phyloP scores from a whole-genome alignment of 2,113 vertebrate genomes.

The Ornithorhynchus anatinus region DNA sequence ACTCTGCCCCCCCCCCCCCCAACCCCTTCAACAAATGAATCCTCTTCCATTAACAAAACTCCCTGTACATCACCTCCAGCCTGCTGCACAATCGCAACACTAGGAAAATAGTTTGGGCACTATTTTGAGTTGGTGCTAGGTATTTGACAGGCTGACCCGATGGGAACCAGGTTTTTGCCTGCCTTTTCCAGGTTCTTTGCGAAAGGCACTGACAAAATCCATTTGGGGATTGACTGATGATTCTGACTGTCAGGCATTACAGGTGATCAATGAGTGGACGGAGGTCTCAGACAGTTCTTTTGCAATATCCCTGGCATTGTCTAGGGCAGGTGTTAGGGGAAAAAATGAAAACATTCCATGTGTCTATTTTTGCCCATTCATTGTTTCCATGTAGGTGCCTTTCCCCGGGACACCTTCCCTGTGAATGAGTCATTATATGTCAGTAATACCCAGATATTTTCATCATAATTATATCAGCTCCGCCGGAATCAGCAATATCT shows the following conservation, averaged over 20 bases:
- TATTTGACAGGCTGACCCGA: slow-evolving; percentile 58
- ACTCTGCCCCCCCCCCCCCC: neutral
- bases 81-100: too few species aligned
- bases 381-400: accelerated
- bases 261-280: slow-evolving; percentile 10
- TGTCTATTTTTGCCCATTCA: neutral
- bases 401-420: too few species aligned
- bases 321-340: neutral
- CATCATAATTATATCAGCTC: too few species aligned
- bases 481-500: too few species aligned
- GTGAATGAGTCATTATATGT: too few species aligned
- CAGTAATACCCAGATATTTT: too few species aligned
- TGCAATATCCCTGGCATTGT: neutral
- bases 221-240: slow-evolving; percentile 4
- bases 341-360: neutral
- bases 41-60: neutral
- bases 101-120: slow-evolving; percentile 34
- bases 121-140: slow-evolving; percentile 29
- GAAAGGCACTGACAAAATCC: slow-evolving; percentile 12
- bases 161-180: slow-evolving; percentile 36
- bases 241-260: slow-evolving; percentile 17
- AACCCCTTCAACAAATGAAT: neutral
- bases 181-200: slow-evolving; percentile 27
- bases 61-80: slow-evolving; percentile 52
- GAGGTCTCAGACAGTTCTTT: slow-evolving; percentile 27